A percentile compares a stretch with the other conserved stretches of the same genome.
These are phyloP conservation scores for Ptyas mucosa DNA, from an alignment of 2,113 vertebrate genomes.

Conservation along the genomic window DNA sequence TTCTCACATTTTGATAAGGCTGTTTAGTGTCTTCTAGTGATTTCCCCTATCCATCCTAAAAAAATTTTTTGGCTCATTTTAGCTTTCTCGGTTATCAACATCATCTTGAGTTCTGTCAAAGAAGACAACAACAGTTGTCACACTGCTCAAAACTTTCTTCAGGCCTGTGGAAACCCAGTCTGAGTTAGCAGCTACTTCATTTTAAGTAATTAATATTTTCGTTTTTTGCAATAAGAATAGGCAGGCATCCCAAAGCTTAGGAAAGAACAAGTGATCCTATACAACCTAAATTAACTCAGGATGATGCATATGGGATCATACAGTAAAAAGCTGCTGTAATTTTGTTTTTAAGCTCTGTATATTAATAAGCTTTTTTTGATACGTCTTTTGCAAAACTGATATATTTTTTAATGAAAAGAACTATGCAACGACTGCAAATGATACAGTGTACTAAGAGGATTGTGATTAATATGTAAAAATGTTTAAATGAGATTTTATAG, in stretches of 20 bases:
- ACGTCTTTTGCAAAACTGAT: neutral
- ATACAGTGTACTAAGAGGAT: neutral
- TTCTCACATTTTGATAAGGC: neutral
- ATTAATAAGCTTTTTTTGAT: neutral
- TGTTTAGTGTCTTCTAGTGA: neutral
- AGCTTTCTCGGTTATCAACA: neutral
- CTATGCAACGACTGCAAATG: neutral
- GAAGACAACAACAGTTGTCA: neutral
- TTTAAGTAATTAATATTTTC: neutral
- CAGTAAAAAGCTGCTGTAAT: neutral
- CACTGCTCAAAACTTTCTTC: neutral
- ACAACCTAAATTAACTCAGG: neutral
- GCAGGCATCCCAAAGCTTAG: neutral
- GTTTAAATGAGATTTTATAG: conserved; percentile 58
- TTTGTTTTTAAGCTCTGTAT: neutral
- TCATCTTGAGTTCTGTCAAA: neutral
- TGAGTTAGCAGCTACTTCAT: neutral
- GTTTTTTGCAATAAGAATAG: neutral
- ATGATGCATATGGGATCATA: neutral
- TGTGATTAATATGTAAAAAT: conserved; percentile 40
- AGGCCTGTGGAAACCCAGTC: neutral
- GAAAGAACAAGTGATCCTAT: neutral
- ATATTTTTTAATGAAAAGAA: neutral
- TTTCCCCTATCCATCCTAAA: neutral
- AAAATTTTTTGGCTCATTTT: neutral